phyloP scores from a whole-genome alignment of 2,797 vertebrate genomes.

The Miichthys miiuy region DNA sequence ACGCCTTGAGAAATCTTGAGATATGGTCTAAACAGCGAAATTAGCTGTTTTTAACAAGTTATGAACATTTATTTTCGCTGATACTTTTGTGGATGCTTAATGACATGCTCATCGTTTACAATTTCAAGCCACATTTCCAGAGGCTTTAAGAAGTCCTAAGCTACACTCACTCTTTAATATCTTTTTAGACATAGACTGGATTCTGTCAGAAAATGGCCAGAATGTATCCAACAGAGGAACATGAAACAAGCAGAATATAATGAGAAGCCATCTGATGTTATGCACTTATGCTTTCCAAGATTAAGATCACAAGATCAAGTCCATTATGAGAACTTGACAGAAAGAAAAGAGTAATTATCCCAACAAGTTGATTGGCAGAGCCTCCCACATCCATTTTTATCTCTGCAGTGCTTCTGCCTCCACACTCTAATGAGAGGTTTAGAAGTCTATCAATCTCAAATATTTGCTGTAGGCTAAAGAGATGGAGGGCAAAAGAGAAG shows the following conservation, averaged over 20 bases:
- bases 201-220: neutral
- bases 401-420: conserved; percentile 2
- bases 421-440: conserved; percentile 18
- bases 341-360: conserved; percentile 20
- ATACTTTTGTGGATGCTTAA: too few species aligned
- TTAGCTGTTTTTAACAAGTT: too few species aligned
- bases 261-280: neutral
- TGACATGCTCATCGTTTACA: too few species aligned
- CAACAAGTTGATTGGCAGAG: conserved; percentile 3
- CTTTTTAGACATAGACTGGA: neutral
- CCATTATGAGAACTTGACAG: neutral
- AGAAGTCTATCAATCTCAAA: neutral
- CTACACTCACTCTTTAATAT: neutral
- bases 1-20: too few species aligned
- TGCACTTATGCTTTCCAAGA: neutral
- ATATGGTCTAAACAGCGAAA: too few species aligned
- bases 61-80: too few species aligned
- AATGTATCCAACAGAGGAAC: neutral
- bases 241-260: neutral
- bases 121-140: too few species aligned
- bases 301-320: conserved; percentile 9
- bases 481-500: neutral
- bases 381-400: conserved; percentile 19
- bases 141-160: neutral
- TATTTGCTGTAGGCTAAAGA: neutral